Percentiles rank a stretch among this genome's conserved stretches.
Conservation (phyloP, 1,140 invertebrate species). For the Listronotus bonariensis region DNA sequence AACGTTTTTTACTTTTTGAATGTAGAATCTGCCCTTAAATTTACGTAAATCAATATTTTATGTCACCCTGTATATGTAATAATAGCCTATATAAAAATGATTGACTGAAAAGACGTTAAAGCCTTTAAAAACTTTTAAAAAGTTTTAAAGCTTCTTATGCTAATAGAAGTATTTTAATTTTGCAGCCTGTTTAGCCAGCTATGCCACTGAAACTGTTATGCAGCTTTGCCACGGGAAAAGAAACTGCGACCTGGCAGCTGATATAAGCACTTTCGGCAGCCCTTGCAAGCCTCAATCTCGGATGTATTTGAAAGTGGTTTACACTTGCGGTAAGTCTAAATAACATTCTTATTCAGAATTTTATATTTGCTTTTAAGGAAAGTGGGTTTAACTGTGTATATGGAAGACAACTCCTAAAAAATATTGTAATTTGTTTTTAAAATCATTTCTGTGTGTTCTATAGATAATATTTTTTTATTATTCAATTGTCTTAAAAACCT, state of each 20-base stretch:
- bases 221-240: slow-evolving; percentile 86
- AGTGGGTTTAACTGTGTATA: too few species aligned
- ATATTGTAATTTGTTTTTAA: too few species aligned
- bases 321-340: slow-evolving; percentile 84
- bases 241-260: slow-evolving; percentile 78
- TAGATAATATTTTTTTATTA: too few species aligned
- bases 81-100: not conserved
- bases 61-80: too few species aligned
- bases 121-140: slow-evolving; percentile 1
- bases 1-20: too few species aligned
- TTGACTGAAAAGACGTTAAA: slow-evolving; percentile 17
- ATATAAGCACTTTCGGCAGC: slow-evolving; percentile 83
- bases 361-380: too few species aligned
- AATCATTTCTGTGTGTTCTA: too few species aligned
- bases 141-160: slow-evolving; percentile 16
- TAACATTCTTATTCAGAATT: not conserved
- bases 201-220: slow-evolving; percentile 88
- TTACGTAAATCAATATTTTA: too few species aligned
- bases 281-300: slow-evolving; percentile 81
- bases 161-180: slow-evolving; percentile 38
- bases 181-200: slow-evolving; percentile 83
- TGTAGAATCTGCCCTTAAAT: too few species aligned
- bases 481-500: too few species aligned
- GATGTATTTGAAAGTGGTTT: slow-evolving; percentile 90
- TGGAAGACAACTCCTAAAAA: too few species aligned